Percentiles rank a stretch among this genome's conserved stretches.
These are phyloP conservation scores for Gymnocheta viridis DNA, from an alignment of 2,888 invertebrate genomes.

Conservation along the genomic window DNA sequence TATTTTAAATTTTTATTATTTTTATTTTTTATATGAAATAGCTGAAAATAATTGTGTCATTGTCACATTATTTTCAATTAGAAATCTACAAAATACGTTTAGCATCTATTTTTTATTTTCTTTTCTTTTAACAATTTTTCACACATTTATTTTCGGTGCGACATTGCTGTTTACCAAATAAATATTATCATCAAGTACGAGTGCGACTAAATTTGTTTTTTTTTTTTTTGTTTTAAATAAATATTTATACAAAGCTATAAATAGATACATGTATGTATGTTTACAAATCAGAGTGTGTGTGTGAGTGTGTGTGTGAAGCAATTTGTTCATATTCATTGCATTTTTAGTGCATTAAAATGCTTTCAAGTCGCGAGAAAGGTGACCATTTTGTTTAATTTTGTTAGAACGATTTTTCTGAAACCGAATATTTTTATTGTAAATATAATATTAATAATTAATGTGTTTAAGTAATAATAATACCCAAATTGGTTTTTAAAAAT, in stretches of 20 bases:
- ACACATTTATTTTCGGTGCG: constrained; percentile 56
- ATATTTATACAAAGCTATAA: not conserved
- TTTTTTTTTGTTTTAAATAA: not conserved
- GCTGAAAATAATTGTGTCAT: constrained; percentile 62
- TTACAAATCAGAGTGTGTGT: not conserved
- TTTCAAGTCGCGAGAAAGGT: not conserved
- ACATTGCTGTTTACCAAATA: constrained; percentile 66
- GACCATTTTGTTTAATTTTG: not conserved
- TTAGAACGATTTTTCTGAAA: not conserved
- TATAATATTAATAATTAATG: no score
- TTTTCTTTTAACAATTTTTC: not conserved
- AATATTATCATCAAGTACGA: constrained; percentile 59
- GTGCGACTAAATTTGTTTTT: constrained; percentile 19
- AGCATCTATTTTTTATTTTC: not conserved
- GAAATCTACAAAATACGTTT: constrained; percentile 46
- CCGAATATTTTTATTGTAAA: no score
- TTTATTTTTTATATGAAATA: constrained; percentile 3
- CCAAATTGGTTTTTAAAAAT: no score
- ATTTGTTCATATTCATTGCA: not conserved
- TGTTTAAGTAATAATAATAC: no score
- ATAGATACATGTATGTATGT: not conserved
- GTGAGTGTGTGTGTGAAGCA: not conserved
- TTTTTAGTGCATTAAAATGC: not conserved
- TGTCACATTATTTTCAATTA: constrained; percentile 65
- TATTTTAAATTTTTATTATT: constrained; percentile 5